Evolutionary conservation across 2,888 invertebrate genomes (phyloP).

Genomic region (Prosapia bicincta): DNA sequence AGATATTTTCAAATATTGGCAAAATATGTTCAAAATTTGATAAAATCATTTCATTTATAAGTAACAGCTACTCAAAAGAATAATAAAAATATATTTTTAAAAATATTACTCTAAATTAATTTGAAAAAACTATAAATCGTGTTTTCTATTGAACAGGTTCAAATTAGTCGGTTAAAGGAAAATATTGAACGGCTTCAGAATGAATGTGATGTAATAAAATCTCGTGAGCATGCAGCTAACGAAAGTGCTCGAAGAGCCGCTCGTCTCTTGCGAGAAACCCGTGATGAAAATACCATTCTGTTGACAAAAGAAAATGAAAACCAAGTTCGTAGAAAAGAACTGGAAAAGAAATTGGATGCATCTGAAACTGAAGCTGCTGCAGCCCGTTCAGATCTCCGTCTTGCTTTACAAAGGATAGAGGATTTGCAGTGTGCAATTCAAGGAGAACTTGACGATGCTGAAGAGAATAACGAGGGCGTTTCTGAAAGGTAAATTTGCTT

Average conservation of each 20-base stretch:
- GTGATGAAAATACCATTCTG: slow-evolving; percentile 72
- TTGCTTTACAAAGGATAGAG: slow-evolving; percentile 85
- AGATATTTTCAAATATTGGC: too few relatives aligned
- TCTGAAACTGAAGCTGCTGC: slow-evolving; percentile 68
- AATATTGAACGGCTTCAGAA: slow-evolving; percentile 66
- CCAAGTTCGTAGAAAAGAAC: slow-evolving; percentile 65
- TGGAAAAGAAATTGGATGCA: slow-evolving; percentile 69
- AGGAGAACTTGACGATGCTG: slow-evolving; percentile 69
- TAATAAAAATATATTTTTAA: too few relatives aligned
- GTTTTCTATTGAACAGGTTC: too few relatives aligned
- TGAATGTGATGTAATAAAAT: slow-evolving; percentile 66
- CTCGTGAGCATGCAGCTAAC: slow-evolving; percentile 70
- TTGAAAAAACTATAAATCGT: too few relatives aligned
- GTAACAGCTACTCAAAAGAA: too few relatives aligned
- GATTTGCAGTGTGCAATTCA: slow-evolving; percentile 92
- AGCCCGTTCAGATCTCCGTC: slow-evolving; percentile 74
- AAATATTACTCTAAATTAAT: too few relatives aligned
- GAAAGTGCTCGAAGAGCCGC: slow-evolving; percentile 75
- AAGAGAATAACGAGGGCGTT: slow-evolving; percentile 50
- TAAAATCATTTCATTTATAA: too few relatives aligned
- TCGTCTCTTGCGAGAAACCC: slow-evolving; percentile 64
- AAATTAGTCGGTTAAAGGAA: slow-evolving; percentile 66
- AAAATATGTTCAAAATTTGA: too few relatives aligned
- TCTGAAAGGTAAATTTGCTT: slow-evolving; percentile 44
- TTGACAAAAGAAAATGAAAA: slow-evolving; percentile 73